Base-by-base conservation (phyloP, 2,797 vertebrate genomes). In the Scolopax rusticola region DNA sequence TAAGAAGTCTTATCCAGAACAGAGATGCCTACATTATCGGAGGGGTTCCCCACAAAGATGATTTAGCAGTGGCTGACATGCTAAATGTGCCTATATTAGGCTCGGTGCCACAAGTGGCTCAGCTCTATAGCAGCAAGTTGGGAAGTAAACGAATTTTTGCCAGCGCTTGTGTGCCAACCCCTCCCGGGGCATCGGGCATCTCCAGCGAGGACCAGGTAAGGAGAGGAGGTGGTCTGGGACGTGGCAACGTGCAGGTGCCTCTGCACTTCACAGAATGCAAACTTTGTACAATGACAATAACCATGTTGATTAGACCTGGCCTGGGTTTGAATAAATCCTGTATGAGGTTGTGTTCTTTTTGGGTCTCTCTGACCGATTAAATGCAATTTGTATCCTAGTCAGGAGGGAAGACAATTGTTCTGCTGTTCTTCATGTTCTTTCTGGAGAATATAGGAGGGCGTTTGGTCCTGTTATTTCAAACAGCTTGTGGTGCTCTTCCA, bases 11-110 rank as follows among this genome's bases (percentile, higher is more conserved):
- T 85, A 98, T 99, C 78, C 98, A 92, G 96, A 98, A 99, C 40
- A 98, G 98, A 64, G 97, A 97, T 69, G 98, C 99, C 93, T 99
- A 99, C 91, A 95, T 99, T 15, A 97, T 99, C 5, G 97, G 99
- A 12, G 98, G 99, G 3, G 54, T 99, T 84, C 97, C 98, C 47
- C 98, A 99, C 91, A 54, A 95, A 71, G 99, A 99, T 81, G 99
- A 99, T 86, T 90, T 99, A 97, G 99, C 98, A 0, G 99, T 99
- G 97, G 99, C 99, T 2, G 98, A 99, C 56, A 96, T 98, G 95
- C 95, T 99, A 21, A 97, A 97, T n/a, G 96, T 99, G 53, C 98
- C 99, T 13, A 70, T 99, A 43, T 90, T 99, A 91, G 99, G 98
- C 89, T 95, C 99, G 0, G 99, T 98, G 91, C 99, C 99, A 9